Evolutionary conservation across 2,888 invertebrate genomes (phyloP), one percentile per base, ranked within the genome.

Genomic region (Macrosiphum euphorbiae): DNA sequence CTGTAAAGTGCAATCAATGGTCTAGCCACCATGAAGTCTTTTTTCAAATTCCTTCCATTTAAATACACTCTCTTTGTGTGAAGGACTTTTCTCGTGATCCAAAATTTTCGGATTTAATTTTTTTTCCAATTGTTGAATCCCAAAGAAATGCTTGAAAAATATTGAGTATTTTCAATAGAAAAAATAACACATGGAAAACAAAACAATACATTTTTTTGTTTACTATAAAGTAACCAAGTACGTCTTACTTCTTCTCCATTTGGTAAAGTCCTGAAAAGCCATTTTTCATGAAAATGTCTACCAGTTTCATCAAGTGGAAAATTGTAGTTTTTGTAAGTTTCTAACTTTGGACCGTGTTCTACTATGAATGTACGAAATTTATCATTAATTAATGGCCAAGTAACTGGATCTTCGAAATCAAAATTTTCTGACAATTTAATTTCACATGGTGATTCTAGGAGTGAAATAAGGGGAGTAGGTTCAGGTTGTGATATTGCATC

Each of bases 131-230:
- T 90, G 44, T 90, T 90, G 44, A 90, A 61, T 5, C 61, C 89
- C 61, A 90, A 90, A 90, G 89, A 90, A 90, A 90, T 90, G 89
- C 61, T 90, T 7, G 89, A 90, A 90, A 61, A 90, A 67, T 90
- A 90, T 90, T 90, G 44, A 61, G 3, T 89, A 28, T 89, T 61
- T 44, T 61, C 61, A 20, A 5, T 61, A n/a, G 61, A 90, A 90
- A 90, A 61, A 3, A 61, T 13, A 90, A 90, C 61, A 90, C 89
- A 90, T 7, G 89, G 20, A 90, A 90, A 90, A 90, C 89, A 90
- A 90, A 61, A 90, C 61, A 61, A 67, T 61, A 67, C 26, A 47
- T 90, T 90, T 90, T 90, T 90, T 90, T 90, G 61, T 90, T 61
- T 90, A 61, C 47, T 28, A 90, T 90, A 90, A 47, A 90, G 58